Percentiles rank a stretch among this genome's conserved stretches.
phyloP scores from a whole-genome alignment of 2,113 vertebrate genomes.

The Bos taurus region ARS-UCD2.0 NC_037336.1:44608001-44608500 shows the following conservation, averaged over 20 bases:
- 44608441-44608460: background rate
- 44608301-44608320: background rate
- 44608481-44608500: background rate
- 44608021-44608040: background rate
- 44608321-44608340: background rate
- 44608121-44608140: background rate
- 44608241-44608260: background rate
- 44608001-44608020: background rate
- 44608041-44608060: background rate
- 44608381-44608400: background rate
- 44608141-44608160: background rate
- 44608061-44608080: background rate
- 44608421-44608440: background rate
- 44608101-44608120: background rate
- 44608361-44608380: background rate
- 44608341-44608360: background rate
- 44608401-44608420: background rate
- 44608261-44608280: background rate
- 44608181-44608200: background rate
- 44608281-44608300: background rate
- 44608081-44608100: background rate
- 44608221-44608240: background rate
- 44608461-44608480: background rate
- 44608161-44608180: background rate
- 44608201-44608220: background rate